Conservation (phyloP, 2,113 vertebrate genomes). For the Porphyrio hochstetteri region DNA sequence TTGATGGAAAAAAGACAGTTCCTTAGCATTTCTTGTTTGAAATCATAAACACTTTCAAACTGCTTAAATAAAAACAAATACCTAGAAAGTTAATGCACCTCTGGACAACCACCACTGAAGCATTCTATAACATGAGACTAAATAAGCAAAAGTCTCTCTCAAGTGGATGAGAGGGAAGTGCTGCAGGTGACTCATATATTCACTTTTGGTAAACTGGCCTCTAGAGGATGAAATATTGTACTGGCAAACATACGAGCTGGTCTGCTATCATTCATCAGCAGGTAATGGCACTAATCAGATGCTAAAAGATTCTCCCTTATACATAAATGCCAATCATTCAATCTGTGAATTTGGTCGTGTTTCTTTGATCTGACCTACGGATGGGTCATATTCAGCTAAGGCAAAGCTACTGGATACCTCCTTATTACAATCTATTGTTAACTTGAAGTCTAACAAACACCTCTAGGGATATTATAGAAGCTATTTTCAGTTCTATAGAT, state of each 20-base stretch:
- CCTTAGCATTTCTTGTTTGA: neutral
- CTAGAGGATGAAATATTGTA: neutral
- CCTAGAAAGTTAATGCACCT: neutral
- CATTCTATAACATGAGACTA: neutral
- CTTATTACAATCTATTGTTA: neutral
- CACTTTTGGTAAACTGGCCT: neutral
- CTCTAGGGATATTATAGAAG: neutral
- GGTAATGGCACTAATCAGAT: neutral
- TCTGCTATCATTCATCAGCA: neutral
- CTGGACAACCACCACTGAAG: neutral
- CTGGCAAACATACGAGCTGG: neutral
- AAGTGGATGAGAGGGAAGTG: neutral
- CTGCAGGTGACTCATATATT: rapidly evolving
- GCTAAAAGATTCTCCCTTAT: neutral
- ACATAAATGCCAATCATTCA: neutral
- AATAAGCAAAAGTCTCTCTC: neutral
- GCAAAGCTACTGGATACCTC: neutral
- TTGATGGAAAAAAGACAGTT: neutral
- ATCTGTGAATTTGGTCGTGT: neutral
- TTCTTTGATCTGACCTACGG: neutral
- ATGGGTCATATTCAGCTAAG: neutral
- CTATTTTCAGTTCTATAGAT: neutral
- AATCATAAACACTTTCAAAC: neutral
- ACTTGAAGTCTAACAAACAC: neutral
- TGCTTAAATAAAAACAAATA: neutral